Conservation (phyloP, 2,113 vertebrate species). For the Aegithalos caudatus region DNA sequence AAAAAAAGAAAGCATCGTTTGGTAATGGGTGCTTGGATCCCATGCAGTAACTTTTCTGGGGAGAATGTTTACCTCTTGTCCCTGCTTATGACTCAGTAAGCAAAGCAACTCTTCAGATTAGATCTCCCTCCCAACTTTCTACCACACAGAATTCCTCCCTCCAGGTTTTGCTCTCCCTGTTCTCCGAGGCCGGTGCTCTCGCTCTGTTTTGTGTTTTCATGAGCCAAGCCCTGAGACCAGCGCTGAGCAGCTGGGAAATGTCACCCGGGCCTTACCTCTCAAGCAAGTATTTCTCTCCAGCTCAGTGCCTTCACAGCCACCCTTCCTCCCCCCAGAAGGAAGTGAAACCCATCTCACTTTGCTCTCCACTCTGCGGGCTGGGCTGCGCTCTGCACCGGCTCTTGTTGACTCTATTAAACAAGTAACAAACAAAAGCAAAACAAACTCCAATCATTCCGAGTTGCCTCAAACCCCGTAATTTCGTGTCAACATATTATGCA, state of each 20-base stretch:
- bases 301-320: not conserved
- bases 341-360: slow-evolving; percentile 37
- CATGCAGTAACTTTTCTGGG: not conserved
- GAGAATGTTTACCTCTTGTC: not conserved
- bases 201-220: not conserved
- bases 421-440: slow-evolving; percentile 59
- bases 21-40: not conserved
- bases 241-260: not conserved
- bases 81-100: not conserved
- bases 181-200: not conserved
- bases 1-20: fast-evolving
- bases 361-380: not conserved
- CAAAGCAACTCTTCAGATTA: not conserved
- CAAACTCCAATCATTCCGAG: slow-evolving; percentile 57
- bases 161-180: not conserved
- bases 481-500: slow-evolving; percentile 44
- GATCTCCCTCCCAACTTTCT: not conserved
- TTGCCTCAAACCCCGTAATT: slow-evolving; percentile 59
- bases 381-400: not conserved
- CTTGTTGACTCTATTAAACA: not conserved
- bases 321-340: slow-evolving; percentile 57
- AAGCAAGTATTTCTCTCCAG: not conserved
- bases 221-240: not conserved
- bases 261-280: not conserved
- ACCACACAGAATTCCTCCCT: not conserved